phyloP scores from a whole-genome alignment of 1,140 invertebrate genomes.

The Chironomus tepperi region DNA sequence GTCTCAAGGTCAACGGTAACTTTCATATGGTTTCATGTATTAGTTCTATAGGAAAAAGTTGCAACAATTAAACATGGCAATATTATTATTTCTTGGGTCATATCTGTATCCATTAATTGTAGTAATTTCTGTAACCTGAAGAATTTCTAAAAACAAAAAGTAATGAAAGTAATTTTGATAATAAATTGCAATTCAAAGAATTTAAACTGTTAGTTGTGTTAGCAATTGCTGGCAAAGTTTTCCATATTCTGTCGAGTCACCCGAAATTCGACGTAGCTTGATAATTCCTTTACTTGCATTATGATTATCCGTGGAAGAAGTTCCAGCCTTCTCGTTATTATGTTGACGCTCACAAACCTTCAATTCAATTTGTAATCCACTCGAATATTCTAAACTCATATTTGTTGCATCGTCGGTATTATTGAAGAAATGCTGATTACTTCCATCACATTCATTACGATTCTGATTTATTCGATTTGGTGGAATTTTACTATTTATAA shows the following conservation, averaged over 20 bases:
- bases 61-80: too few species aligned
- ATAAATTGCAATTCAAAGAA: slow-evolving; percentile 17
- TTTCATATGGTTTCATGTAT: too few species aligned
- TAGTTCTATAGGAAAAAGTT: too few species aligned
- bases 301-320: slow-evolving; percentile 45
- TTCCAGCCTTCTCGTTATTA: neutral
- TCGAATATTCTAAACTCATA: slow-evolving; percentile 67
- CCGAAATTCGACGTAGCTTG: slow-evolving; percentile 83
- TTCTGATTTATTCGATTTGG: slow-evolving; percentile 59
- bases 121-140: too few species aligned
- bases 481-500: slow-evolving; percentile 62
- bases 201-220: slow-evolving; percentile 69
- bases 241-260: slow-evolving; percentile 82
- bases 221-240: slow-evolving; percentile 85
- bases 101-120: too few species aligned
- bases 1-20: too few species aligned
- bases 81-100: neutral
- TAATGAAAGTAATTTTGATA: slow-evolving; percentile 17
- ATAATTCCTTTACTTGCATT: slow-evolving; percentile 54
- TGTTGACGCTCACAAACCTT: slow-evolving; percentile 67
- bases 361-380: slow-evolving; percentile 79
- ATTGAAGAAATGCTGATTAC: slow-evolving; percentile 29
- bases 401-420: slow-evolving; percentile 41
- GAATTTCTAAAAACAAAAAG: slow-evolving; percentile 28
- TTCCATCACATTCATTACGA: slow-evolving; percentile 28